These are phyloP conservation scores for Pitta sordida DNA, from an alignment of 2,113 vertebrate genomes.

Conservation along the genomic window DNA sequence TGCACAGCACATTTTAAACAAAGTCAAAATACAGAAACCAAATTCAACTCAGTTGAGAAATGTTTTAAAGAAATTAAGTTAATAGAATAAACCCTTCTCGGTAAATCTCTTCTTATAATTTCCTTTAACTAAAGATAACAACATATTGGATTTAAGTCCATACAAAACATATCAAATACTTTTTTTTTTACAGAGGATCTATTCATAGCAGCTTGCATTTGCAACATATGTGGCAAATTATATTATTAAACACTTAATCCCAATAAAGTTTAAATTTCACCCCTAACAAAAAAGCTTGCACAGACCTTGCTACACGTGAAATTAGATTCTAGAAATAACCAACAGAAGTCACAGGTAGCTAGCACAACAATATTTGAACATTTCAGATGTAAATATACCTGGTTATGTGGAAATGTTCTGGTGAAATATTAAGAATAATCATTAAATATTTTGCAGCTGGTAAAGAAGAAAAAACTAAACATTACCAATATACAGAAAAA, in stretches of 20 bases:
- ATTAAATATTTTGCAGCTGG: not conserved
- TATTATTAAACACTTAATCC: conserved; percentile 73
- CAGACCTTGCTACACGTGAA: conserved; percentile 29
- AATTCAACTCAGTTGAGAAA: not conserved
- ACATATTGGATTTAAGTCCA: conserved; percentile 56
- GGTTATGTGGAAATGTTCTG: not conserved
- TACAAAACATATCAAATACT: conserved; percentile 50
- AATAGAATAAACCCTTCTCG: conserved; percentile 42
- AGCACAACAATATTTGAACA: conserved; percentile 19
- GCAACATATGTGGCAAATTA: conserved; percentile 69
- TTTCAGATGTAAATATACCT: not conserved
- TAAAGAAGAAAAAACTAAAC: not conserved
- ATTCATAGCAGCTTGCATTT: conserved; percentile 57
- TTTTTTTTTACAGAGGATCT: conserved; percentile 56
- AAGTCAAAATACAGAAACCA: conserved; percentile 6
- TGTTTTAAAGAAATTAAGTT: conserved; percentile 40
- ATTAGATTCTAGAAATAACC: conserved; percentile 41
- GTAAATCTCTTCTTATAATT: conserved; percentile 39
- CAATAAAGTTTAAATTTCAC: conserved; percentile 66
- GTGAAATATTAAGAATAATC: not conserved
- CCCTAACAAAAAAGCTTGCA: conserved; percentile 53
- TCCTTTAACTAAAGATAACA: conserved; percentile 62
- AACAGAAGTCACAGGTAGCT: not conserved
- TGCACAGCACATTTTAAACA: not conserved
- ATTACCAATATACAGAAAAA: not conserved